Percentiles rank a stretch among this genome's conserved stretches.
Conservation (phyloP, 2,888 invertebrate species). For the Orthonevra nobilis region DNA sequence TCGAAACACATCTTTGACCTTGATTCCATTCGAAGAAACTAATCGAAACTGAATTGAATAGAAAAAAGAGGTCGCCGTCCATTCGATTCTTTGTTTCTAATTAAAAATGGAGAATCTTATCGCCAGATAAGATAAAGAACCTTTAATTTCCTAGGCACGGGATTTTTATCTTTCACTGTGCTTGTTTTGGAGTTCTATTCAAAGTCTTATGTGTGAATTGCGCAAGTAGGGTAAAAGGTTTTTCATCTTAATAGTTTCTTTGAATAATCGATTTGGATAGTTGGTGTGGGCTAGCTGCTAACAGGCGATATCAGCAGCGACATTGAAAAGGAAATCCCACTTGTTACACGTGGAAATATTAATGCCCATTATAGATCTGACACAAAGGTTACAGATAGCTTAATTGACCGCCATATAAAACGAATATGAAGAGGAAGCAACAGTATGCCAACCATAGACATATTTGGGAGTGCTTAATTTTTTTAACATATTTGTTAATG, state of each 20-base stretch:
- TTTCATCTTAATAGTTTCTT: no score
- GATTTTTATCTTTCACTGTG: background rate
- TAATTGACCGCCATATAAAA: slow-evolving; percentile 6
- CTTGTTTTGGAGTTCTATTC: slow-evolving; percentile 1
- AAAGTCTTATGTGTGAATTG: background rate
- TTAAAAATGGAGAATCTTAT: slow-evolving; percentile 28
- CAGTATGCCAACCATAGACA: no score
- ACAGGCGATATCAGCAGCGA: background rate
- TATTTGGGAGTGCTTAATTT: no score
- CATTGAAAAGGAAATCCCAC: slow-evolving; percentile 8
- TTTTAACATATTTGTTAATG: no score
- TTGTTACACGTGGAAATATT: background rate
- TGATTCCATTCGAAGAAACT: slow-evolving; percentile 54
- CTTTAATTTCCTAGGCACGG: background rate
- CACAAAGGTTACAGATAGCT: slow-evolving; percentile 1
- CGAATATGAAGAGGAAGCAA: no score
- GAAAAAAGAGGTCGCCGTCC: background rate
- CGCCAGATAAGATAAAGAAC: slow-evolving; percentile 33
- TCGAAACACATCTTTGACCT: slow-evolving; percentile 55
- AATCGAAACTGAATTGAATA: slow-evolving; percentile 32
- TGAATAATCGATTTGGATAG: background rate
- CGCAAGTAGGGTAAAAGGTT: slow-evolving; percentile 25
- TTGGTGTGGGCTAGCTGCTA: background rate
- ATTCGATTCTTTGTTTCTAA: slow-evolving; percentile 15
- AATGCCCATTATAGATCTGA: background rate